These are phyloP conservation scores for Triops cancriformis DNA, from an alignment of 1,140 invertebrate species.

Conservation along the genomic window DNA sequence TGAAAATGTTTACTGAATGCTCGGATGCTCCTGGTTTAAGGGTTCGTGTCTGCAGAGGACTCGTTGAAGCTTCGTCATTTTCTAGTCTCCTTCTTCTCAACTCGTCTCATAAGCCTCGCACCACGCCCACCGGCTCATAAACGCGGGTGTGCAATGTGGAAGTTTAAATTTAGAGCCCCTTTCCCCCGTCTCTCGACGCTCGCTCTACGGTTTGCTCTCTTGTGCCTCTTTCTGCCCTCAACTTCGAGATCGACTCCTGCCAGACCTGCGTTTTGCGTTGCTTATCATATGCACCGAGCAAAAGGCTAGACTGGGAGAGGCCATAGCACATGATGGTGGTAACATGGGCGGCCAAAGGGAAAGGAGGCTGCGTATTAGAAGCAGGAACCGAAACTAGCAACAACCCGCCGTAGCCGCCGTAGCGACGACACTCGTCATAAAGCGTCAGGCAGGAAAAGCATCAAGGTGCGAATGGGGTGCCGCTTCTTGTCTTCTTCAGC, in stretches of 20 bases:
- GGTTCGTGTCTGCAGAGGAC: background rate
- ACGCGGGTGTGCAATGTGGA: background rate
- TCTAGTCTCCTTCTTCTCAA: background rate
- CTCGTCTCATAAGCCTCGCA: background rate
- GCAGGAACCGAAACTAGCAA: background rate
- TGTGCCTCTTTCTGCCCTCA: background rate
- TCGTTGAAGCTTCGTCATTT: slow-evolving; percentile 10
- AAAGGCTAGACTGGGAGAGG: background rate
- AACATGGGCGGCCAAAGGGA: background rate
- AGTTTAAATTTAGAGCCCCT: slow-evolving; percentile 4
- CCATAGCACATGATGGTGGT: background rate
- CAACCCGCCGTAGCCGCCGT: background rate
- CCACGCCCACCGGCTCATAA: slow-evolving; percentile 7
- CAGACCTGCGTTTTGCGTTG: slow-evolving; percentile 7
- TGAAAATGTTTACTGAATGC: background rate
- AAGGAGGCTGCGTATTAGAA: slow-evolving; percentile 4
- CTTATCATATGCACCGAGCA: background rate
- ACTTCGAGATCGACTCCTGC: background rate
- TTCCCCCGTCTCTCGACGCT: background rate
- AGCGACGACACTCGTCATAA: slow-evolving; percentile 8
- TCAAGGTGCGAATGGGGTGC: background rate
- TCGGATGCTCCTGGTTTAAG: background rate
- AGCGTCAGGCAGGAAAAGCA: slow-evolving; percentile 12
- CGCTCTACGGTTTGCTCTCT: background rate
- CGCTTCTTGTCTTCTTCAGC: background rate